phyloP scores from a whole-genome alignment of 2,113 vertebrate species.

The Oreotragus oreotragus region DNA sequence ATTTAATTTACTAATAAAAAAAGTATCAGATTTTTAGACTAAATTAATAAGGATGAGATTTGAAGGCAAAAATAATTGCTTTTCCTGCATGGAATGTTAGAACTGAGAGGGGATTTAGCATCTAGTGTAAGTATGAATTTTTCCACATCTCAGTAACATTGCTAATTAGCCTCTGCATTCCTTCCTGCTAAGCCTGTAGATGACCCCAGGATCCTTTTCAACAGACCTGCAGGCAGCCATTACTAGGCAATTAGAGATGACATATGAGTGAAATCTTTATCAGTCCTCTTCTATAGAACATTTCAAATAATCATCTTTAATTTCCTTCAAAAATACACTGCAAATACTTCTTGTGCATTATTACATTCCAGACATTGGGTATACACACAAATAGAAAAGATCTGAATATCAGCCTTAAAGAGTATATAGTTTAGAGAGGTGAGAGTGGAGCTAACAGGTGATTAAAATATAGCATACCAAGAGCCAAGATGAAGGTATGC shows the following conservation, averaged over 20 bases:
- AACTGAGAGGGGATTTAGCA: not conserved
- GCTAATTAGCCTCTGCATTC: not conserved
- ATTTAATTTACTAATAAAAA: constrained; percentile 66
- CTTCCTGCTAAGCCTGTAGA: not conserved
- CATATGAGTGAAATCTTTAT: not conserved
- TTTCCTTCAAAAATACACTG: not conserved
- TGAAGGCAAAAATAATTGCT: constrained; percentile 64
- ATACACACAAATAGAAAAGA: not conserved
- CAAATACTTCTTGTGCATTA: not conserved
- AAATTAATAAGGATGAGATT: constrained; percentile 61
- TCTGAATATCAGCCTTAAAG: not conserved
- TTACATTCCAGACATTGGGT: not conserved
- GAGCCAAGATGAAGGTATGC: not conserved
- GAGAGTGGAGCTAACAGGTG: not conserved
- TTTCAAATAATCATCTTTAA: constrained; percentile 13
- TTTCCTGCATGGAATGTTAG: constrained; percentile 25
- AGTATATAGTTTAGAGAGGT: not conserved
- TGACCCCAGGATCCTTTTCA: not conserved
- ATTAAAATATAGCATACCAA: not conserved
- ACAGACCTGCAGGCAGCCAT: not conserved
- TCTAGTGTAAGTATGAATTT: not conserved
- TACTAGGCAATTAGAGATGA: not conserved
- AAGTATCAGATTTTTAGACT: constrained; percentile 51
- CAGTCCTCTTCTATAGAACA: not conserved
- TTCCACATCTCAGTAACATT: not conserved